Conservation (phyloP, 2,888 invertebrate genomes). For the Tenthredo livida region DNA sequence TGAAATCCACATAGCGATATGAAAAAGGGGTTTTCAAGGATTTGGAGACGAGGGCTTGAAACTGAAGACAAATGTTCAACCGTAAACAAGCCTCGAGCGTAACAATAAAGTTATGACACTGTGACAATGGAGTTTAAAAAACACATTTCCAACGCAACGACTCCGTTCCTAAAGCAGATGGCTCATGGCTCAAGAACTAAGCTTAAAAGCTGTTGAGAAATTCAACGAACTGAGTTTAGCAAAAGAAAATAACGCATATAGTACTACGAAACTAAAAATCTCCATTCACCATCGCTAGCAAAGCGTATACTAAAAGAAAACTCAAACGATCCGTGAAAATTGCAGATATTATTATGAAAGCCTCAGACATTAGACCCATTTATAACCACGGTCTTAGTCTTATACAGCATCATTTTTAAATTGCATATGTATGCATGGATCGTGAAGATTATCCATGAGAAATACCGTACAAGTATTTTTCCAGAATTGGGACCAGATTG, state of each 20-base stretch:
- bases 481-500: not conserved
- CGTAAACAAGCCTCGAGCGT: conserved; percentile 26
- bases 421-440: not conserved
- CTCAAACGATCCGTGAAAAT: not conserved
- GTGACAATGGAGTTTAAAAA: conserved; percentile 36
- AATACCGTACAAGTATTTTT: too few relatives aligned
- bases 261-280: conserved; percentile 17
- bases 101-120: conserved; percentile 32
- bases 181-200: conserved; percentile 13
- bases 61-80: conserved; percentile 3
- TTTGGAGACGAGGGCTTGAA: not conserved
- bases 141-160: conserved; percentile 27
- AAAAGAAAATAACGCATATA: not conserved
- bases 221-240: not conserved
- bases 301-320: not conserved
- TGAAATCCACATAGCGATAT: not conserved
- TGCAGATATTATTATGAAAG: not conserved
- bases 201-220: conserved; percentile 30
- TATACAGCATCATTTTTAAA: not conserved
- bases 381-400: not conserved
- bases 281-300: not conserved
- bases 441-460: not conserved
- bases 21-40: not conserved
- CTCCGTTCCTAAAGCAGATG: not conserved
- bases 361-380: not conserved